Base-by-base conservation (phyloP, 2,888 invertebrate species). In the Orgyia antiqua region DNA sequence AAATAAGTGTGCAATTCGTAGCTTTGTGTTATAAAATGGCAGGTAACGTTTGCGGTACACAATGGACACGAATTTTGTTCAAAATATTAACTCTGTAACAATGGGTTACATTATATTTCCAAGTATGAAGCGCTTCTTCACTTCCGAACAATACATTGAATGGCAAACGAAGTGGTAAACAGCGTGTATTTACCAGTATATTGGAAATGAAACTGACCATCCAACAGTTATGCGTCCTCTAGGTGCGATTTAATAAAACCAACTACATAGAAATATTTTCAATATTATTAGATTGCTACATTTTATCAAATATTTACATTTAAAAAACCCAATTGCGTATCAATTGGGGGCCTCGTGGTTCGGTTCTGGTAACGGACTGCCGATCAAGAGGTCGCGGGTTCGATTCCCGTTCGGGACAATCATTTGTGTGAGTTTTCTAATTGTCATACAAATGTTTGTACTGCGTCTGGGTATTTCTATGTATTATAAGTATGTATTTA, bases 131-230 rank as follows among this genome's bases (percentile, higher is more conserved):
- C 70, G 78, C 77, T 82, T 83, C 79, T 83, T 79, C 82, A 82
- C 82, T 83, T 82, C 73, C 78, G 66, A 84, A 86, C 82, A 86
- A 86, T 71, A 69, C 71, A 53, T 67, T 78, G 71, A 79, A 84
- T 80, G 61, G 73, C 66, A 77, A 72, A 71, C 80, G 78, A 86
- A 83, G 75, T 84, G 86, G 83, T 83, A 82, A 83, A 80, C 82
- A 80, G 73, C 68, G 73, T 68, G 69, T 69, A 67, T 65, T 68
- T 74, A 59, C 42, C 59, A 66, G 66, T 65, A 64, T 54, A 54
- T 54, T 55, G 59, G 2, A 9, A 44, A 56, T 49, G 61, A n/a
- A 56, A 58, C 50, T 62, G 54, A 46, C 51, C 48, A 52, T 42
- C 15, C 24, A 24, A 30, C 10, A 34, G 34, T 39, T 36, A 45